A percentile compares a stretch with the other conserved stretches of the same genome.
These are phyloP conservation scores for Entosphenus tridentatus DNA, from an alignment of 2,113 vertebrate genomes.

Conservation along the genomic window DNA sequence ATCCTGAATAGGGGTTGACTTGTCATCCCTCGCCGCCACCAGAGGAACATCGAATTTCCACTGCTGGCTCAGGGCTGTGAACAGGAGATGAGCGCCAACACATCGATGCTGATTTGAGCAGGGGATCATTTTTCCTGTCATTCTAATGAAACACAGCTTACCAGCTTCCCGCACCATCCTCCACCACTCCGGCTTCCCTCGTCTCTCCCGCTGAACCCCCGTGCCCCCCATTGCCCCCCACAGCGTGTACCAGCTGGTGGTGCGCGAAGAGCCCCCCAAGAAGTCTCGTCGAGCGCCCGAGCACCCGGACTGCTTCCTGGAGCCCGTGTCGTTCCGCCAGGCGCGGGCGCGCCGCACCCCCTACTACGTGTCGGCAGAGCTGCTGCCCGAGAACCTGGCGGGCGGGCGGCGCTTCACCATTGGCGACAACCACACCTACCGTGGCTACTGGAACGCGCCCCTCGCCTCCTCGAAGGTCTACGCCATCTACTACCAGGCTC, in stretches of 20 bases:
- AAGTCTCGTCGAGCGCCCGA: constrained; percentile 58
- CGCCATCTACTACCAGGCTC: constrained; percentile 88
- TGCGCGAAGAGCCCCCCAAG: constrained; percentile 65
- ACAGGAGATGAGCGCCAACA: no score
- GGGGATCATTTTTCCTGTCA: no score
- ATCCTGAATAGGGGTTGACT: no score
- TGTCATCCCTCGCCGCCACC: no score
- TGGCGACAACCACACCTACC: constrained; percentile 89
- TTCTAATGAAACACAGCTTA: no score
- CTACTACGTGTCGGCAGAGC: constrained; percentile 84
- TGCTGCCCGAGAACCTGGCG: constrained; percentile 48
- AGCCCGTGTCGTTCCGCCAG: constrained; percentile 60
- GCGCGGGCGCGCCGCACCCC: constrained; percentile 54
- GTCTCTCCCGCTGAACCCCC: background rate
- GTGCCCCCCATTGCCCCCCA: background rate
- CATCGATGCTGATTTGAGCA: no score
- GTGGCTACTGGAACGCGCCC: constrained; percentile 77
- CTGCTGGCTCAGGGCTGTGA: no score
- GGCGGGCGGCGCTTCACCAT: constrained; percentile 57
- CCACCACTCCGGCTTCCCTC: no score
- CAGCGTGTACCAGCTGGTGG: constrained; percentile 86
- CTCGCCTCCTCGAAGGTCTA: constrained; percentile 94
- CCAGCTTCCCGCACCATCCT: no score
- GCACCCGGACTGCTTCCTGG: constrained; percentile 48
- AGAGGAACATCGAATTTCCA: no score